Evolutionary conservation across 2,888 invertebrate genomes (phyloP).

Genomic region (Carpatolechia fugitivella): DNA sequence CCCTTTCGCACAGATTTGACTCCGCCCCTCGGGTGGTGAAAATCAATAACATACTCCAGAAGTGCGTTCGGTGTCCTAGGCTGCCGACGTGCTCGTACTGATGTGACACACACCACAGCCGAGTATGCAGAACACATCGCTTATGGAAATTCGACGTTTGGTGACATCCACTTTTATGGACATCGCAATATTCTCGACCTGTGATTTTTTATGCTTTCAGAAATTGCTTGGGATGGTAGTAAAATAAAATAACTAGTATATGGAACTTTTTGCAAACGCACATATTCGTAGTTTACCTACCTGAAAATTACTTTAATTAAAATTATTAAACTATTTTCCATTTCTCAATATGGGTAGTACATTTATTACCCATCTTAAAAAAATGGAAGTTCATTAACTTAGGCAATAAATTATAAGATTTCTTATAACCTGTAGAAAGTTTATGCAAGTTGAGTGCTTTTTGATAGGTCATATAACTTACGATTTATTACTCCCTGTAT

Average conservation of each 20-base stretch:
- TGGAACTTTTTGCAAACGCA: too few relatives aligned
- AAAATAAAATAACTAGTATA: too few relatives aligned
- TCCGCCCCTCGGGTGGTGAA: slow-evolving; percentile 74
- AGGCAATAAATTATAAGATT: background rate
- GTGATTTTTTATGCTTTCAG: background rate
- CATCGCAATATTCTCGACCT: background rate
- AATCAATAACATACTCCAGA: slow-evolving; percentile 77
- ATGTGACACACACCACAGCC: slow-evolving; percentile 35
- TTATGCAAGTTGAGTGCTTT: background rate
- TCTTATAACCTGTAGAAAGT: too few relatives aligned
- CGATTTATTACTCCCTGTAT: background rate
- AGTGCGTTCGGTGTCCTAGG: slow-evolving; percentile 73
- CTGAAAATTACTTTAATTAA: too few relatives aligned
- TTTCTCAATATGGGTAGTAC: background rate
- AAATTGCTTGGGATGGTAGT: background rate
- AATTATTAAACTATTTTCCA: too few relatives aligned
- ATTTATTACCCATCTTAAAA: too few relatives aligned
- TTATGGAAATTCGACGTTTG: slow-evolving; percentile 9
- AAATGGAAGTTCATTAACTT: too few relatives aligned
- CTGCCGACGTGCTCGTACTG: slow-evolving; percentile 60
- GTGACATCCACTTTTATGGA: background rate
- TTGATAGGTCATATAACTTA: background rate
- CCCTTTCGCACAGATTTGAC: slow-evolving; percentile 75
- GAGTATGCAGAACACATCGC: slow-evolving; percentile 8
- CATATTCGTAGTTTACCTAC: too few relatives aligned